phyloP scores from a whole-genome alignment of 1,140 invertebrate species.

The Campoletis sonorensis region DNA sequence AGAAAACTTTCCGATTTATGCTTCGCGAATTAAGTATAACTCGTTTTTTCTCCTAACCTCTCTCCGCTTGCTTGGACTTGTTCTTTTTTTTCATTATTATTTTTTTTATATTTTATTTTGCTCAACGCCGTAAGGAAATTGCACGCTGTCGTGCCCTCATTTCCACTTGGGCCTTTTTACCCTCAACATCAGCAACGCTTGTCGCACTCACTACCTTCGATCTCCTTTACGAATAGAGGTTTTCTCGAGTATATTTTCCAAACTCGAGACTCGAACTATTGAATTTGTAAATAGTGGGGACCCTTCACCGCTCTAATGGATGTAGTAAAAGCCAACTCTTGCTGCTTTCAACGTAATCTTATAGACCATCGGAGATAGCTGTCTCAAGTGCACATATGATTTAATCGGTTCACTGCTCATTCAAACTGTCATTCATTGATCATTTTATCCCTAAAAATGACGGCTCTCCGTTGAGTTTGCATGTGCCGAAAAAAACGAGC shows the following conservation, averaged over 20 bases:
- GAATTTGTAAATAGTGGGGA: too few species aligned
- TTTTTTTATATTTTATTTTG: constrained; percentile 14
- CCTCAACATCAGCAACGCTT: neutral
- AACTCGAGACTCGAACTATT: neutral
- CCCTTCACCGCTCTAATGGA: too few species aligned
- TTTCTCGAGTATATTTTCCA: neutral
- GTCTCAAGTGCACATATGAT: too few species aligned
- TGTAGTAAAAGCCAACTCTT: too few species aligned
- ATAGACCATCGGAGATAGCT: too few species aligned
- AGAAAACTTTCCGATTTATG: constrained; percentile 53
- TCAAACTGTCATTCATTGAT: too few species aligned
- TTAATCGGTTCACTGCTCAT: too few species aligned
- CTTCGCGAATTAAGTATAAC: constrained; percentile 52
- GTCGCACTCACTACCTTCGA: neutral
- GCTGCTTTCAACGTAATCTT: too few species aligned
- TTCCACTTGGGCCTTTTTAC: neutral
- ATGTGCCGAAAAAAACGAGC: neutral
- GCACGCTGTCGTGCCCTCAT: constrained; percentile 4
- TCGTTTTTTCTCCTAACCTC: neutral
- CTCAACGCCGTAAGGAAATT: constrained; percentile 31
- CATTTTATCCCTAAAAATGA: too few species aligned
- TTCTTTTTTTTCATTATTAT: constrained; percentile 22
- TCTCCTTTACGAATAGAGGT: neutral
- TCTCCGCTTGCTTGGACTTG: constrained; percentile 29
- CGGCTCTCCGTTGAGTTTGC: too few species aligned